A percentile compares a stretch with the other conserved stretches of the same genome.
Conservation (phyloP, 2,888 invertebrate species). For the Caenorhabditis uteleia region DNA sequence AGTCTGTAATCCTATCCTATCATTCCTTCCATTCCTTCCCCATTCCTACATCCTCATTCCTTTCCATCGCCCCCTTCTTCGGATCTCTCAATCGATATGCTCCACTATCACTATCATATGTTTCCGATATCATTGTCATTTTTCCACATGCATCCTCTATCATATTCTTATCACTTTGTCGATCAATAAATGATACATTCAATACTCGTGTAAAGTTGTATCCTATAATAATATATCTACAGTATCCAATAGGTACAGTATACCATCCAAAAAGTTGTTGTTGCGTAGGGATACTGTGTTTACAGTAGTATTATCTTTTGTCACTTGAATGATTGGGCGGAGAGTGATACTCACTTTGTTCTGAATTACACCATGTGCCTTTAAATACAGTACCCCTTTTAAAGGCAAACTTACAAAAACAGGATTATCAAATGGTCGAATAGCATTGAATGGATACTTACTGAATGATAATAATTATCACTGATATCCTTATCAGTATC, state of each 20-base stretch:
- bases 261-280: constrained; percentile 9
- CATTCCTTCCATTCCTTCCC: no score
- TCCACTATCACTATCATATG: background rate
- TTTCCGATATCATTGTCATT: constrained; percentile 22
- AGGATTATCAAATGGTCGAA: constrained; percentile 16
- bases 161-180: constrained; percentile 13
- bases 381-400: no score
- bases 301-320: constrained; percentile 2
- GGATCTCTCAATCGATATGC: background rate
- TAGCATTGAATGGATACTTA: constrained; percentile 7
- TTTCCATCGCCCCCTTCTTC: background rate
- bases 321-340: constrained; percentile 21
- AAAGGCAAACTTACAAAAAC: constrained; percentile 27
- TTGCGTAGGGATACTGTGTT: constrained; percentile 14
- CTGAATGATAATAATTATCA: background rate
- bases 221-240: no score
- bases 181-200: constrained; percentile 29
- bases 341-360: constrained; percentile 22
- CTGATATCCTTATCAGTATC: background rate
- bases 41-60: background rate
- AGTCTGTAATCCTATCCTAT: constrained; percentile 7
- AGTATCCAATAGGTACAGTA: background rate
- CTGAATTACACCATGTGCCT: constrained; percentile 1
- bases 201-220: constrained; percentile 24
- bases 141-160: constrained; percentile 27